Percentiles rank a stretch among this genome's conserved stretches.
Evolutionary conservation across 1,140 invertebrate genomes (phyloP).

Genomic region (Ephestia elutella): DNA sequence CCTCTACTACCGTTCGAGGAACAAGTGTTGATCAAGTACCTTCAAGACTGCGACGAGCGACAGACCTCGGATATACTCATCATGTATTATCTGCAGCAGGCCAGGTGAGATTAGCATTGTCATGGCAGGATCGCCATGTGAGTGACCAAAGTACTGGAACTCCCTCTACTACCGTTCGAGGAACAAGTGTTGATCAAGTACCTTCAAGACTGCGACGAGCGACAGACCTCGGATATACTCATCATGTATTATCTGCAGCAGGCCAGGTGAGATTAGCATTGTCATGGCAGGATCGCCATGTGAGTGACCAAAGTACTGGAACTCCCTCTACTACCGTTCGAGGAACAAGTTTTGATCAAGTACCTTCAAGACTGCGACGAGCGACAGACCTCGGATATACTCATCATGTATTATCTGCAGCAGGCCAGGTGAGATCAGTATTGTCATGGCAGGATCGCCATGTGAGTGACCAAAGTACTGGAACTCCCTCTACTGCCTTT

Average conservation of each 20-base stretch:
- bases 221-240: conserved; percentile 60
- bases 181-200: conserved; percentile 65
- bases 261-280: conserved; percentile 43
- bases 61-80: conserved; percentile 64
- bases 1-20: conserved; percentile 57
- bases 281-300: too few relatives aligned
- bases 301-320: conserved; percentile 62
- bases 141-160: conserved; percentile 58
- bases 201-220: conserved; percentile 53
- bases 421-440: conserved; percentile 48
- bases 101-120: conserved; percentile 43
- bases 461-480: too few relatives aligned
- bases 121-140: too few relatives aligned
- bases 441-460: too few relatives aligned
- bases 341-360: conserved; percentile 64
- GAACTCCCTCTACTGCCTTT: conserved; percentile 49
- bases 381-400: conserved; percentile 55
- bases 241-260: conserved; percentile 69
- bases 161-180: conserved; percentile 51
- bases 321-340: conserved; percentile 46
- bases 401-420: conserved; percentile 68
- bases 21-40: conserved; percentile 59
- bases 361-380: conserved; percentile 61
- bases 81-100: conserved; percentile 66
- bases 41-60: conserved; percentile 54